phyloP scores from a whole-genome alignment of 2,113 vertebrate genomes.

The Ictalurus furcatus region DNA sequence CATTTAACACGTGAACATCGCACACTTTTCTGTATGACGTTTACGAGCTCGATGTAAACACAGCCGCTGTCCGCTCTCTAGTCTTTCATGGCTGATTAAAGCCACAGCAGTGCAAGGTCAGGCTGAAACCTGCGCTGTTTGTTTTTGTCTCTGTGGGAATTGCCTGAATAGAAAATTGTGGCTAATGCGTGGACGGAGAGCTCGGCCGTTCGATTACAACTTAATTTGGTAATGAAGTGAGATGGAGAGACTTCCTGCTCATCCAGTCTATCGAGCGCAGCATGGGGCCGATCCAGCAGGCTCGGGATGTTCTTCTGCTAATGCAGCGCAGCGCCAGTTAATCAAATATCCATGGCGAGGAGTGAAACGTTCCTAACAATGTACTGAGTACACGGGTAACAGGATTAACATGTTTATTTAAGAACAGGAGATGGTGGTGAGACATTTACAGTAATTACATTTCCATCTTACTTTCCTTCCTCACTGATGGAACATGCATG shows the following conservation, averaged over 20 bases:
- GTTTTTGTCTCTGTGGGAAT: constrained; percentile 32
- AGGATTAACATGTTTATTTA: constrained; percentile 15
- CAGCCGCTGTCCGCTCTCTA: neutral
- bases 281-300: constrained; percentile 3
- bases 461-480: constrained; percentile 5
- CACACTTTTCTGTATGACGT: neutral
- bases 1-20: neutral
- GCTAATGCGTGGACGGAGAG: constrained; percentile 26
- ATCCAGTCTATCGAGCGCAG: constrained; percentile 24
- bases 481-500: neutral
- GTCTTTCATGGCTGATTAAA: constrained; percentile 5
- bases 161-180: constrained; percentile 37
- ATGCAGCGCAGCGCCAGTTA: neutral
- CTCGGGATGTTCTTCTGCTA: constrained; percentile 13
- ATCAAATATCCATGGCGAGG: constrained; percentile 36
- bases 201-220: constrained; percentile 42
- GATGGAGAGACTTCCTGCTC: constrained; percentile 33
- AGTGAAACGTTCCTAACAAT: neutral
- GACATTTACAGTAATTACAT: neutral
- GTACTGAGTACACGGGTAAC: constrained; percentile 5
- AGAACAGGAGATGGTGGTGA: neutral
- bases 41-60: neutral
- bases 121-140: constrained; percentile 16
- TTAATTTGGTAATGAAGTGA: constrained; percentile 49
- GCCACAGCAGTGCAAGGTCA: neutral